Base-by-base conservation (phyloP, 1,140 invertebrate genomes). In the Apis florea region DNA sequence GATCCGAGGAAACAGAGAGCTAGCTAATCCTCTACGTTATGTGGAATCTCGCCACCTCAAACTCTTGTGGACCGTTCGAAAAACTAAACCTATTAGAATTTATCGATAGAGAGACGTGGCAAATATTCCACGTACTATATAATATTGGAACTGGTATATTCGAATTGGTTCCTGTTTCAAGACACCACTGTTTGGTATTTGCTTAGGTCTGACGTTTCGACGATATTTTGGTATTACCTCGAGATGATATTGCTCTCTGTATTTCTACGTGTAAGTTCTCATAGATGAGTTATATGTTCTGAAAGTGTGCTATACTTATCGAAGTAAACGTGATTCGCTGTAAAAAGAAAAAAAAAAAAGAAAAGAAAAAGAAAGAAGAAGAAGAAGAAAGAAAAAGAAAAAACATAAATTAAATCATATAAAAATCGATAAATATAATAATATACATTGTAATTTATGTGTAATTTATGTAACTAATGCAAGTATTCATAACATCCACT, bases 191-290 rank as follows among this genome's bases (percentile, higher is more conserved):
- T 40, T 40, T 40, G 5, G 8, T 73, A 53, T 80, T 74, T 74
- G 53, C 69, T 80, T 74, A 64, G 69, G 70, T 73, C 31, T 47
- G n/a, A 24, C n/a, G 69, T 64, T 63, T 21, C 59, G 17, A n/a
- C 61, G 49, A 66, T 12, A 24, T 54, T 12, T 17, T 19, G 24
- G 19, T 75, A 53, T 75, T 68, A 26, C 31, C 10, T 10, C n/a
- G 10, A 47, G 12, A 66, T 17, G 12, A 66, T 17, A 17, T 21
- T 10, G 10, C 8, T 6, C 4, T 21, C 2, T 31, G 31, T n/a
- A 51, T 51, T 74, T 63, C 26, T 74, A 9, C 12, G 13, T 21
- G 13, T 47, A 59, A 47, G 31, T 40, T 40, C 31, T 40, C 31
- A 40, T 40, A 40, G 31, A 40, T 40, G 31, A 0, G 31, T 40